Conservation (phyloP, 2,797 vertebrate species). For the Apodemus agrarius region DNA sequence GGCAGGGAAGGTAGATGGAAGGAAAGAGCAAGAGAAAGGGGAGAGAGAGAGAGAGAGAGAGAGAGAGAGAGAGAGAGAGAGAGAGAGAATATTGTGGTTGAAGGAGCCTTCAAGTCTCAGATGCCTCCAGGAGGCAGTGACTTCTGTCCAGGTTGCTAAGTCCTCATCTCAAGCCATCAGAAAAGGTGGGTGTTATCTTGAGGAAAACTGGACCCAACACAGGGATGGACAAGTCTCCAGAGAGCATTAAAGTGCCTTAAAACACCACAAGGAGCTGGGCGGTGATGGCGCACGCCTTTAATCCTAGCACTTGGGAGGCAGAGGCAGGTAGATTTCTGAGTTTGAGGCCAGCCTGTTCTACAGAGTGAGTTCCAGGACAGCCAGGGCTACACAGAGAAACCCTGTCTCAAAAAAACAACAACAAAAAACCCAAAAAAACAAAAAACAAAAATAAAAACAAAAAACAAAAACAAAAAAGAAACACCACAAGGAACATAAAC, state of each 20-base stretch:
- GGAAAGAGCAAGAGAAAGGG: not conserved
- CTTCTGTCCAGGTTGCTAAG: not conserved
- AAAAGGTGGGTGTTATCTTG: not conserved
- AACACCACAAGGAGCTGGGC: not conserved
- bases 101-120: not conserved
- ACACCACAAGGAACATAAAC: not conserved
- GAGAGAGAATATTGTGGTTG: not conserved
- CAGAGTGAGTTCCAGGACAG: too few species aligned
- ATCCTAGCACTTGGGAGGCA: too few species aligned
- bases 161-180: not conserved
- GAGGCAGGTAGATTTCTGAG: too few species aligned
- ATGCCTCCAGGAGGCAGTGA: not conserved
- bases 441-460: too few species aligned
- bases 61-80: not conserved
- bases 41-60: too few species aligned
- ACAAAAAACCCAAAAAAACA: too few species aligned
- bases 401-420: too few species aligned
- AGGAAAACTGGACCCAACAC: not conserved
- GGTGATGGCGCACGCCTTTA: too few species aligned
- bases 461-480: too few species aligned
- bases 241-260: not conserved
- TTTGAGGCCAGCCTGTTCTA: too few species aligned
- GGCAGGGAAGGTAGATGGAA: not conserved
- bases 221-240: not conserved
- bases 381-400: too few species aligned